Conservation (phyloP, 2,888 invertebrate species). For the Drosophila trichaetosa region DNA sequence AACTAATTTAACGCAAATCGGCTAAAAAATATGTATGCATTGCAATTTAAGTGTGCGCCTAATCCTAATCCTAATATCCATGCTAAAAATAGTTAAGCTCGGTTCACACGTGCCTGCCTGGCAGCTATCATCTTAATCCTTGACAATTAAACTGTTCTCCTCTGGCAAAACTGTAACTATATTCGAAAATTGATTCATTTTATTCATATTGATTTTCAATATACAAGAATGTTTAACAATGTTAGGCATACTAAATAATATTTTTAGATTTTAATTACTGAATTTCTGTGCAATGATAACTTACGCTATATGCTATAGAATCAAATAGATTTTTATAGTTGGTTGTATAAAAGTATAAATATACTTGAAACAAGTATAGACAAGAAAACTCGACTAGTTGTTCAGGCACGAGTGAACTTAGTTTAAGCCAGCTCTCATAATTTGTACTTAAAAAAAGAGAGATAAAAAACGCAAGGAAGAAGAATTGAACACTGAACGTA, state of each 20-base stretch:
- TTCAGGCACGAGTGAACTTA: slow-evolving; percentile 43
- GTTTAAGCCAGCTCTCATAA: slow-evolving; percentile 29
- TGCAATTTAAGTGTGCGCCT: slow-evolving; percentile 60
- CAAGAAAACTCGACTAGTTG: background rate
- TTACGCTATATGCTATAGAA: background rate
- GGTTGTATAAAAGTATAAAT: background rate
- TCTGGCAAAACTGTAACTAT: background rate
- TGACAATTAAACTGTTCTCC: slow-evolving; percentile 1
- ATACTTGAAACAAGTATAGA: background rate
- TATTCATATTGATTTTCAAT: background rate
- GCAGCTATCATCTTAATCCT: background rate
- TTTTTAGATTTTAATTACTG: background rate
- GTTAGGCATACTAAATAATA: background rate
- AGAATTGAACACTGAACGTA: slow-evolving; percentile 30
- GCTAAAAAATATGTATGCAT: slow-evolving; percentile 70
- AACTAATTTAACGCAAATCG: slow-evolving; percentile 69
- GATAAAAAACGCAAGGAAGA: slow-evolving; percentile 5
- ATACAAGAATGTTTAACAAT: background rate
- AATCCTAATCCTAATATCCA: slow-evolving; percentile 39
- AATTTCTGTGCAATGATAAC: slow-evolving; percentile 4
- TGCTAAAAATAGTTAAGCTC: slow-evolving; percentile 26
- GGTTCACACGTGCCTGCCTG: slow-evolving; percentile 21
- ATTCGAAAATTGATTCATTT: background rate
- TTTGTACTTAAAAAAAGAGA: slow-evolving; percentile 50
- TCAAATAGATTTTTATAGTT: background rate